Evolutionary conservation across 2,888 invertebrate species (phyloP), one percentile per base, ranked within the genome.

Genomic region (Himalopsyche tibetana): DNA sequence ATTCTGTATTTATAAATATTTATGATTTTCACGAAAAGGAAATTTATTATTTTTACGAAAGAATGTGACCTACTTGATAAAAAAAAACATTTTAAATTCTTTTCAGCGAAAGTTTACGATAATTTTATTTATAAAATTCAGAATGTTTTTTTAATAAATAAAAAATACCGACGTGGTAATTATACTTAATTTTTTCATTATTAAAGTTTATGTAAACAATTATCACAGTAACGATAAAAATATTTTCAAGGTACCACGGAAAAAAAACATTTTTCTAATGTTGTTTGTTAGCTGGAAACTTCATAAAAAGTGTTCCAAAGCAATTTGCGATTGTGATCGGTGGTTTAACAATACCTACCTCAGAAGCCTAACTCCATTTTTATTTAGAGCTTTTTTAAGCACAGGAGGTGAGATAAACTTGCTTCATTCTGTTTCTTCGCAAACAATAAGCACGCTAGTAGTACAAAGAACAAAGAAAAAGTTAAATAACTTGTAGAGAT

Each of bases 391-490:
- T 63, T 28, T 63, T 63, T 63, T 63, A 63, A 63, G 63, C 28
- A 63, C 63, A 63, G 8, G 19, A 63, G 63, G 63, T 63, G 63
- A 63, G 63, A 63, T 63, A 63, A 63, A 63, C 63, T 63, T 63
- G 63, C 63, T 63, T 63, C 63, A 63, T 63, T 63, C 28, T 63
- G 63, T 19, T 63, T 63, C 63, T 19, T 63, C 11, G 9, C 19
- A 63, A 63, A 63, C 63, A 63, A 63, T 63, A 63, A 63, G 63
- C 63, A 63, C 63, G 63, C 63, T 19, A 63, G 63, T 63, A 63
- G 9, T 63, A 63, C 28, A 9, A 19, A 63, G 63, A 19, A 63
- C 63, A 63, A 63, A 63, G 63, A 63, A 63, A 51, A 63, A 63
- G 63, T 63, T 63, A 63, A 63, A 63, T 63, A 63, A 63, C 63